These are phyloP conservation scores for Xylophagus ater DNA, from an alignment of 2,888 invertebrate genomes.

Conservation along the genomic window DNA sequence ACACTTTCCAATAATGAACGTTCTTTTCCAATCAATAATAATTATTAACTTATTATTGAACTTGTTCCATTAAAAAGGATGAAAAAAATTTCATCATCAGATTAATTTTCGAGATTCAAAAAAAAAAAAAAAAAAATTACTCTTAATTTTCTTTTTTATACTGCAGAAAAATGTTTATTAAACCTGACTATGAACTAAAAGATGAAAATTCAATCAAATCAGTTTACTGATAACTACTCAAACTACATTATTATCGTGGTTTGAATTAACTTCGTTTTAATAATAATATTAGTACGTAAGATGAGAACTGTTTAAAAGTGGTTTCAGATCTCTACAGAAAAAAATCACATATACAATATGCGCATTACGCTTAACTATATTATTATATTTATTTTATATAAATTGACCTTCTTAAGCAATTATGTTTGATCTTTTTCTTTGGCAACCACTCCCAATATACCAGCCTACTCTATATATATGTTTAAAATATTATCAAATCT, in stretches of 20 bases:
- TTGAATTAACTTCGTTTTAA: too few species aligned
- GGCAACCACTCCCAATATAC: conserved; percentile 1
- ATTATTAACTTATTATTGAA: conserved; percentile 3
- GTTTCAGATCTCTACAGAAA: too few species aligned
- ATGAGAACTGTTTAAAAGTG: too few species aligned
- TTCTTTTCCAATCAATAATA: not conserved
- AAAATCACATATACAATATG: too few species aligned
- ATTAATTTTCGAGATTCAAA: conserved; percentile 13
- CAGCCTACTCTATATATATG: too few species aligned
- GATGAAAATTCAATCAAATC: conserved; percentile 16
- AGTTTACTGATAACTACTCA: conserved; percentile 15
- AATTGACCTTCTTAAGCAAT: conserved; percentile 17
- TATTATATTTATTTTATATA: conserved; percentile 18
- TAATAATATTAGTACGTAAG: too few species aligned
- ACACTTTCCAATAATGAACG: conserved; percentile 9
- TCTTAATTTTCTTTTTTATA: too few species aligned
- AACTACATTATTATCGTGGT: conserved; percentile 4
- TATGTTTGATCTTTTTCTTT: conserved; percentile 12
- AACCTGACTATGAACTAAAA: conserved; percentile 9
- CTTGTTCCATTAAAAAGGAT: conserved; percentile 1
- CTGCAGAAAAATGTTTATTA: too few species aligned
- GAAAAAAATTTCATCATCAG: conserved; percentile 4
- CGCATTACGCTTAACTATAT: conserved; percentile 6
- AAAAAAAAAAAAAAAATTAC: too few species aligned
- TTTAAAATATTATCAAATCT: too few species aligned